Base-by-base conservation (phyloP, 2,888 invertebrate species). In the Ptychoptera albimana region DNA sequence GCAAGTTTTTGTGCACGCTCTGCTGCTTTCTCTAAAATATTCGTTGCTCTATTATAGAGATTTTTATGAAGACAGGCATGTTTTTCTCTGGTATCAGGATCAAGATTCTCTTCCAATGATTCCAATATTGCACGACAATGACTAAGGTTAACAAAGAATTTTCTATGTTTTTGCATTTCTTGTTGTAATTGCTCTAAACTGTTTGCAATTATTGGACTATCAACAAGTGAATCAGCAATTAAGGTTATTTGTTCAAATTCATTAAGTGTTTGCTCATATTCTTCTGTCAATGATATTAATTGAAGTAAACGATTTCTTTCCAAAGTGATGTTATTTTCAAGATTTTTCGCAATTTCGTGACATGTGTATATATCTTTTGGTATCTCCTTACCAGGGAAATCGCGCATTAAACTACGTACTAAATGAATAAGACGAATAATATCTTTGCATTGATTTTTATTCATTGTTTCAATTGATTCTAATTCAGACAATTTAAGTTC, bases 101-200 rank as follows among this genome's bases (percentile, higher is more conserved):
- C 88, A 35, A 89, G 69, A 58, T 87, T 85, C 50, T 81, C 80
- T 63, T 87, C 87, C 16, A 89, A 64, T 0, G 87, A 87, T 60
- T 89, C 88, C 35, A 91, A 67, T 54, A 89, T 85, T 10, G 82
- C 84, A 52, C 85, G 73, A 55, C 89, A 89, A 51, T 88, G 86
- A 55, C 86, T 88, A 8, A 91, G 63, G 53, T 87, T 88, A 0
- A 86, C 83, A 57, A 89, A 89, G 69, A 89, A 88, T 57, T 84
- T 86, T 35, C 88, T 73, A 55, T 88, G 86, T 57, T 85, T 88
- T 55, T 87, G 87, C 66, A 89, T 84, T 67, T 88, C 88, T 55
- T 86, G 84, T 55, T 85, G 84, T n/a, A 89, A 66, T 54, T 87
- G 83, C 53, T 82, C 79, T 48, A 87, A 66, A 52, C 79, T 78